These are phyloP conservation scores for Drosophila macrospina DNA, from an alignment of 2,888 invertebrate species.

Conservation along the genomic window DNA sequence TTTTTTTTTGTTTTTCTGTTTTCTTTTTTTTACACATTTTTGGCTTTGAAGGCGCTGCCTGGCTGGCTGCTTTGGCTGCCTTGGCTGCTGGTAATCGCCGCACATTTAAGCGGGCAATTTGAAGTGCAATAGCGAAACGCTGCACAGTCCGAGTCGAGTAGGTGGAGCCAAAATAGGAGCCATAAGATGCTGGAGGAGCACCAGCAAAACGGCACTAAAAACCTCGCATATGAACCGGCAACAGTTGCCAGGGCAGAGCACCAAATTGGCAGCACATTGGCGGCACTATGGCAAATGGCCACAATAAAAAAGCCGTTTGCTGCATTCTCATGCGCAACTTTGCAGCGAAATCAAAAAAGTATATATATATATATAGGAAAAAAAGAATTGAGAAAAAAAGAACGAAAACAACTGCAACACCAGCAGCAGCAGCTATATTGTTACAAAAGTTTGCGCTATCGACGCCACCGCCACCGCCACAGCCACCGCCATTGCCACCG, in stretches of 20 bases:
- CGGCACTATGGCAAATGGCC: slow-evolving; percentile 78
- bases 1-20: slow-evolving; percentile 15
- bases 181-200: slow-evolving; percentile 33
- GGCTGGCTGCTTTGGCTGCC: slow-evolving; percentile 45
- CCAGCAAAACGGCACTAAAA: slow-evolving; percentile 49
- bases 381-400: slow-evolving; percentile 22
- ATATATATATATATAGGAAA: slow-evolving; percentile 4
- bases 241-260: slow-evolving; percentile 59
- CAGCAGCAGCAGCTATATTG: slow-evolving; percentile 51
- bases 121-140: slow-evolving; percentile 68
- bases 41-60: slow-evolving; percentile 51
- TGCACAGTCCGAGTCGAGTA: slow-evolving; percentile 39
- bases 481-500: slow-evolving; percentile 48
- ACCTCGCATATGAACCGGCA: slow-evolving; percentile 61
- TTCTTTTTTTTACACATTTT: slow-evolving; percentile 41
- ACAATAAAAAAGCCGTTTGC: slow-evolving; percentile 82
- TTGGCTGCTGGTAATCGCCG: slow-evolving; percentile 75
- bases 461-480: slow-evolving; percentile 33
- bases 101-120: slow-evolving; percentile 80
- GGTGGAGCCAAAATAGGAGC: background rate
- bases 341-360: slow-evolving; percentile 61
- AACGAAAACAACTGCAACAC: slow-evolving; percentile 42
- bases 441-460: slow-evolving; percentile 67
- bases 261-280: slow-evolving; percentile 74
- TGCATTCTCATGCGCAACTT: slow-evolving; percentile 81